Base-by-base conservation (phyloP, 2,113 vertebrate genomes). In the Choloepus hoffmanni region DNA sequence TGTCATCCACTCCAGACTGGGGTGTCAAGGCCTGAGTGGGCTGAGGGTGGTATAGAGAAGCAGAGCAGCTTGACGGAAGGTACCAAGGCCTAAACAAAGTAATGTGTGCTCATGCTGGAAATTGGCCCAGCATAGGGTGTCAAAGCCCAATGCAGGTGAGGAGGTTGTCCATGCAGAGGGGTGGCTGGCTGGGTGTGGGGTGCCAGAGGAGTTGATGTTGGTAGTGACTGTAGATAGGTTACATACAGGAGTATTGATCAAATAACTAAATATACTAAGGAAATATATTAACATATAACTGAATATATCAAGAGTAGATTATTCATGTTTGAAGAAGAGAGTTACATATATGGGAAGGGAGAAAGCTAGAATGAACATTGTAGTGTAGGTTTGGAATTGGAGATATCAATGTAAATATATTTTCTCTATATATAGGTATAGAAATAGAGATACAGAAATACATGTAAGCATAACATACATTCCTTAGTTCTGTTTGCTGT, bases 371-470 rank as follows among this genome's bases (percentile, higher is more conserved):
- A 53, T 23, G 89, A 86, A 36, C 0, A 84, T 87, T 70, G 21
- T 86, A 55, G 63, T 82, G 8, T 86, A 93, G 73, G 45, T 63
- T 91, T 94, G n/a, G 24, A 85, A 55, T 55, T 74, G 40, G 45
- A 95, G 62, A 48, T 26, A 70, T 21, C 48, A 53, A 43, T 33
- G 14, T 70, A 53, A 81, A 85, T 7, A 55, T 36, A 78, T 53
- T 11, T 33, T 85, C 89, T 94, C 18, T 84, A 13, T 85, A 43
- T 62, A 24, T 74, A 72, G 21, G 13, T n/a, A 60, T 26, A 24
- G 23, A 62, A 24, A 50, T 30, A 63, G 91, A 89, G 65, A 55
- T 18, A 26, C 1, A 77, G 30, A 89, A 93, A 93, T 55, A 60
- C 33, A 72, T 65, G 8, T 16, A 7, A 7, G 65, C 40, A 2